Conservation (phyloP, 2,888 invertebrate species). For the Drosophila kanekoi region DNA sequence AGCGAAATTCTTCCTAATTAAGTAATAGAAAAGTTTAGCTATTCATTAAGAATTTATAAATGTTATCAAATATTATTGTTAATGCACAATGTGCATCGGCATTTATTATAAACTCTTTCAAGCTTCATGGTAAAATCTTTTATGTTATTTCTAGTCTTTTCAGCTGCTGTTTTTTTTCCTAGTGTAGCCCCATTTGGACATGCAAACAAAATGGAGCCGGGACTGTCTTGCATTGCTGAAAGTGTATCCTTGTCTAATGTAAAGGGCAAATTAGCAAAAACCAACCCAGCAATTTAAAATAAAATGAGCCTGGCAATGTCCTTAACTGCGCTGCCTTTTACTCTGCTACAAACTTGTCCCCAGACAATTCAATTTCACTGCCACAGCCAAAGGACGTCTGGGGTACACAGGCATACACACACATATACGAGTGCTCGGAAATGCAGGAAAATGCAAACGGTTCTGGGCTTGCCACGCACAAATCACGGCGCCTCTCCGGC, state of each 20-base stretch:
- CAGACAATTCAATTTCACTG: constrained; percentile 79
- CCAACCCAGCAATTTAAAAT: constrained; percentile 73
- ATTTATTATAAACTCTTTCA: background rate
- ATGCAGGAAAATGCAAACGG: constrained; percentile 44
- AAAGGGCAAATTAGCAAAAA: constrained; percentile 78
- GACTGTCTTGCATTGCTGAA: constrained; percentile 11
- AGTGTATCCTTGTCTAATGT: constrained; percentile 54
- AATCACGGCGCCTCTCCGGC: constrained; percentile 41
- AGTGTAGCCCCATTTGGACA: constrained; percentile 20
- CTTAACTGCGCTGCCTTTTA: constrained; percentile 65
- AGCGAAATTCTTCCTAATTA: constrained; percentile 22
- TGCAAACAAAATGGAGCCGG: constrained; percentile 24
- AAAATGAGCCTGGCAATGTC: constrained; percentile 58
- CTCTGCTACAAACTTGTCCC: constrained; percentile 73
- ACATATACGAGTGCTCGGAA: constrained; percentile 12
- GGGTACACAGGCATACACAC: constrained; percentile 4
- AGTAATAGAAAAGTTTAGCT: background rate
- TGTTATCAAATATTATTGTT: background rate
- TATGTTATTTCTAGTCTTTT: constrained; percentile 8
- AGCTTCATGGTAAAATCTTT: background rate
- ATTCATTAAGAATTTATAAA: background rate
- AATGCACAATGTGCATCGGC: background rate
- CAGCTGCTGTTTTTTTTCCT: too few relatives aligned
- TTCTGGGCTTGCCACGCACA: constrained; percentile 40
- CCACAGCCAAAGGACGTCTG: constrained; percentile 41